Evolutionary conservation across 2,113 vertebrate genomes (phyloP).

Genomic region (Chloroceryle aenea): DNA sequence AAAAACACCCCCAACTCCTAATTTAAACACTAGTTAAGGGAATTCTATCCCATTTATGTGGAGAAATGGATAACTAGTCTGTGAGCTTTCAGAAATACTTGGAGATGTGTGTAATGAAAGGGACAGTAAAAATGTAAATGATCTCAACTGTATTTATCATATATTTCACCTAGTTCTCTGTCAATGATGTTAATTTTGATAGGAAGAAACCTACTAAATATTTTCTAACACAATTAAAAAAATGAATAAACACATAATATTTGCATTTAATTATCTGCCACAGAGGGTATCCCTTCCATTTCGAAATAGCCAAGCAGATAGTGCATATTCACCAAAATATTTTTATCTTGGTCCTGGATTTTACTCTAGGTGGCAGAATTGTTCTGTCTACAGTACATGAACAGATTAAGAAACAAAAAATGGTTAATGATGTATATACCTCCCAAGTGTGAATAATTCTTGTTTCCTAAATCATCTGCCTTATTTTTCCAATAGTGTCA

Average conservation of each 20-base stretch:
- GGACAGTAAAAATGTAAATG: slow-evolving; percentile 22
- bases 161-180: not conserved
- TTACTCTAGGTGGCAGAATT: slow-evolving; percentile 76
- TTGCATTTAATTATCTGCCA: slow-evolving; percentile 28
- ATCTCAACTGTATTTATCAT: not conserved
- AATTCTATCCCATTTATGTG: not conserved
- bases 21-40: not conserved
- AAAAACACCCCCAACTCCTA: not conserved
- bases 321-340: not conserved
- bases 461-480: slow-evolving; percentile 61
- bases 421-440: slow-evolving; percentile 49
- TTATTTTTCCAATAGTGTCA: slow-evolving; percentile 70
- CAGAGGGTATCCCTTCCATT: not conserved
- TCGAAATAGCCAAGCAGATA: not conserved
- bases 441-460: slow-evolving; percentile 56
- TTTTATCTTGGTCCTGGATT: not conserved
- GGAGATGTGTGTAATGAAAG: not conserved
- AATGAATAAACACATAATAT: not conserved
- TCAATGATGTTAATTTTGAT: not conserved
- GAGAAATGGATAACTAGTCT: not conserved
- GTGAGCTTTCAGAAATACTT: not conserved
- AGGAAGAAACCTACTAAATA: not conserved
- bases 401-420: slow-evolving; percentile 35
- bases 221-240: not conserved
- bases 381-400: not conserved